Evolutionary conservation across 2,797 vertebrate species (phyloP), one percentile per base, ranked within the genome.

Genomic region (Trematomus bernacchii): DNA sequence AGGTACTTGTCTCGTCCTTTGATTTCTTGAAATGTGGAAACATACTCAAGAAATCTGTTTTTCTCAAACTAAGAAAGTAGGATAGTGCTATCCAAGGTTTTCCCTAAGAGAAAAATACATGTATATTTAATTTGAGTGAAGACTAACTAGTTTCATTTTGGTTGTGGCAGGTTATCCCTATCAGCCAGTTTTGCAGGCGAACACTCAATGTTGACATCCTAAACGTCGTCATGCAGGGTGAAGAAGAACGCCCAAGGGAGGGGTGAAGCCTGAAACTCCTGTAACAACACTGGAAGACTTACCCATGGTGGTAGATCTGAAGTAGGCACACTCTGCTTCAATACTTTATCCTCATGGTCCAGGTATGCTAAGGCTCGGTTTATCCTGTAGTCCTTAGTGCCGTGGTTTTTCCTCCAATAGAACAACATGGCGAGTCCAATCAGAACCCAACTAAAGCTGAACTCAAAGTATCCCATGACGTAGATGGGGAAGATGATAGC

Each of bases 381-480:
- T 47, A 97, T 90, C 82, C 94, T 90, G 77, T 94, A 93, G 83
- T 92, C 93, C 74, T 95, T 94, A 0, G 33, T 68, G 59, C 95
- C 93, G 2, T 96, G 90, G 89, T 95, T 95, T 74, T 85, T 94
- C 81, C 80, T 95, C 93, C 96, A 96, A 91, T 97, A 96, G 91
- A 97, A 96, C 44, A 99, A 90, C 79, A 92, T 74, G 37, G 95
- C 95, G 3, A 99, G 95, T 11, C 94, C 97, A 43, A 98, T 92
- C 51, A 99, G 95, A 3, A 99, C 94, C 98, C 98, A 99, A 87
- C 97, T 99, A 90, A 99, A 99, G 89, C 98, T 99, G 91, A 99
- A 94, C 81, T 96, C 98, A 66, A 99, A 94, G 91, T 98, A 99
- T 51, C 98, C 98, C 86, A 99, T 74, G 47, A 97, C 59, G 42